These are phyloP conservation scores for Silurus asotus DNA, from an alignment of 2,113 vertebrate species.

Conservation along the genomic window DNA sequence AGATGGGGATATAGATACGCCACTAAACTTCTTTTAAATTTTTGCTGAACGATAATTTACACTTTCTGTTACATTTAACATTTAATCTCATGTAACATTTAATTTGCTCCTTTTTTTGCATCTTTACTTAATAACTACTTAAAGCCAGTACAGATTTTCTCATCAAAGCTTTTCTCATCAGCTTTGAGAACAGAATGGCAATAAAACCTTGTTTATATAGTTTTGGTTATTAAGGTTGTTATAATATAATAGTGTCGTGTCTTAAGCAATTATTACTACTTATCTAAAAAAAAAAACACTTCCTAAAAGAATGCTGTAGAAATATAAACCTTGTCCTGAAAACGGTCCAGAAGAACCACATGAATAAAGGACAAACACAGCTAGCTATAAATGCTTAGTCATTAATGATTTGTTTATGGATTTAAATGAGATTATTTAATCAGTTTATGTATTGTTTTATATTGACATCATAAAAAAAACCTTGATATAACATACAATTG, in stretches of 20 bases:
- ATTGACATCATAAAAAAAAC: too few species aligned
- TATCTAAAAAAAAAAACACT: neutral
- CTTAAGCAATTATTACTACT: neutral
- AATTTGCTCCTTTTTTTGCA: neutral
- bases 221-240: too few species aligned
- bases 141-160: neutral
- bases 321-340: neutral
- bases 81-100: neutral
- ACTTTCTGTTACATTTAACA: neutral
- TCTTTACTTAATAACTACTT: neutral
- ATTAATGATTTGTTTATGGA: too few species aligned
- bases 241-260: neutral
- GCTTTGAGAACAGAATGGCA: neutral
- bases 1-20: neutral
- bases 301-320: neutral
- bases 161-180: neutral
- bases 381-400: too few species aligned
- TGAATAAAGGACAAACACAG: too few species aligned
- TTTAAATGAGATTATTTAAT: too few species aligned
- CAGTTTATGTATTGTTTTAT: too few species aligned
- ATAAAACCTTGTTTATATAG: neutral
- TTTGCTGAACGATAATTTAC: neutral
- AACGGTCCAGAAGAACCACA: too few species aligned
- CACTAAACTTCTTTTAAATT: conserved; percentile 13
- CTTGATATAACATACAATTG: too few species aligned